Conservation (phyloP, 1,140 invertebrate genomes). For the Ctenoplectra terminalis region DNA sequence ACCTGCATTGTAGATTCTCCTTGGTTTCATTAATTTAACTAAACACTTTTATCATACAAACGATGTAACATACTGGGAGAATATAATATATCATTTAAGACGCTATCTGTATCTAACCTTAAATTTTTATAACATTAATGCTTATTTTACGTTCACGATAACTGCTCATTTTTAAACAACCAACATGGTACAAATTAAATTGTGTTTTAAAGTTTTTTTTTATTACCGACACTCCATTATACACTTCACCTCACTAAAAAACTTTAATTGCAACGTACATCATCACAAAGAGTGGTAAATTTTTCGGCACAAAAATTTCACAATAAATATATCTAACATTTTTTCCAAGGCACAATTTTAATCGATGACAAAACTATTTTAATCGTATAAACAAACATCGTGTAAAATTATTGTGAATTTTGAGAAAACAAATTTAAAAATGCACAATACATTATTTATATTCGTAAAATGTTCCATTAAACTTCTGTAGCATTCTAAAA, state of each 20-base stretch:
- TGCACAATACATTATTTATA: constrained; percentile 65
- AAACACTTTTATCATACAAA: constrained; percentile 6
- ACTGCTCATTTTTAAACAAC: constrained; percentile 1
- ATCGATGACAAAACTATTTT: constrained; percentile 2
- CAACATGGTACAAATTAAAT: background rate
- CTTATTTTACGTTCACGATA: constrained; percentile 21
- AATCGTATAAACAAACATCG: background rate
- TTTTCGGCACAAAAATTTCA: constrained; percentile 16
- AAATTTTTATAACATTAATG: constrained; percentile 33
- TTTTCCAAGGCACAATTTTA: constrained; percentile 61
- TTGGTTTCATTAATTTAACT: background rate
- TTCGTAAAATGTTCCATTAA: constrained; percentile 38
- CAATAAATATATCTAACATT: constrained; percentile 42
- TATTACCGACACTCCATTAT: constrained; percentile 4
- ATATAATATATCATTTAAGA: constrained; percentile 20
- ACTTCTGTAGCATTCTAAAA: constrained; percentile 19
- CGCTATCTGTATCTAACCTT: constrained; percentile 61
- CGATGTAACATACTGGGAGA: background rate
- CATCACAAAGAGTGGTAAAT: constrained; percentile 38
- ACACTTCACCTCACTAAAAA: constrained; percentile 27
- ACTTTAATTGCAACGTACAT: constrained; percentile 24
- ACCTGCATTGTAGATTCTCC: constrained; percentile 7
- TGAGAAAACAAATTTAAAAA: constrained; percentile 36
- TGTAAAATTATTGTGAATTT: constrained; percentile 16
- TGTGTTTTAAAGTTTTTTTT: background rate